phyloP scores from a whole-genome alignment of 2,113 vertebrate genomes.

The Boleophthalmus pectinirostris region DNA sequence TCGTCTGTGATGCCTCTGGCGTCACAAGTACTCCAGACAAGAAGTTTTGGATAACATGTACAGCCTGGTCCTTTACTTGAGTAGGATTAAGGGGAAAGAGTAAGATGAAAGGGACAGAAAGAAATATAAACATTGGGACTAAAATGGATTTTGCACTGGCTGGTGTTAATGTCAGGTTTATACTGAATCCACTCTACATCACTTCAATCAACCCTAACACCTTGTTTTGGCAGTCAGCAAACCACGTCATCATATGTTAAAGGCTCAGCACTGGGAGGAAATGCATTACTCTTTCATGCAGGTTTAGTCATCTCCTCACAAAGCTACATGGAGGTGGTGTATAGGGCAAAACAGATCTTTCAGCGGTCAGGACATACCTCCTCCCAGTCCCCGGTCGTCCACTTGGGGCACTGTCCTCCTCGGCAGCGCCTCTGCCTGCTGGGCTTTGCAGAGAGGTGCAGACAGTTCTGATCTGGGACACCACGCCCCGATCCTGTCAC shows the following conservation, averaged over 20 bases:
- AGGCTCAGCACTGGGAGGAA: slow-evolving; percentile 19
- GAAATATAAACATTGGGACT: slow-evolving; percentile 15
- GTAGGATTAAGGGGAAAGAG: slow-evolving; percentile 19
- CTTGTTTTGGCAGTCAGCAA: not conserved
- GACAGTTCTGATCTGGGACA: slow-evolving; percentile 86
- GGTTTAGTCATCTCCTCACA: slow-evolving; percentile 37
- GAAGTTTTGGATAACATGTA: slow-evolving; percentile 36
- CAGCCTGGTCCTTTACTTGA: slow-evolving; percentile 1
- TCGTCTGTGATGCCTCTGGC: slow-evolving; percentile 15
- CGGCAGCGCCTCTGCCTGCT: slow-evolving; percentile 87
- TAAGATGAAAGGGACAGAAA: slow-evolving; percentile 31
- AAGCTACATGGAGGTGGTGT: slow-evolving; percentile 17
- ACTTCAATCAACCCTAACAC: not conserved
- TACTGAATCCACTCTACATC: slow-evolving; percentile 33
- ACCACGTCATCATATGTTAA: slow-evolving; percentile 36
- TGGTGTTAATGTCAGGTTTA: slow-evolving; percentile 22
- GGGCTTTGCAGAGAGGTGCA: slow-evolving; percentile 82
- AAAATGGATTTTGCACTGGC: slow-evolving; percentile 25
- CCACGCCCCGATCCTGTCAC: slow-evolving; percentile 84
- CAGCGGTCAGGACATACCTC: slow-evolving; percentile 80
- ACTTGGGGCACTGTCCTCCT: slow-evolving; percentile 89
- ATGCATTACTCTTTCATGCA: slow-evolving; percentile 19
- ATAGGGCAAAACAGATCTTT: slow-evolving; percentile 4
- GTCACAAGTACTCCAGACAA: slow-evolving; percentile 27
- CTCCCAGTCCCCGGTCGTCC: slow-evolving; percentile 91